Percentiles rank a stretch among this genome's conserved stretches.
Conservation (phyloP, 37 sponge, comb jelly and placozoan genomes). For the Halichondria panicea region DNA sequence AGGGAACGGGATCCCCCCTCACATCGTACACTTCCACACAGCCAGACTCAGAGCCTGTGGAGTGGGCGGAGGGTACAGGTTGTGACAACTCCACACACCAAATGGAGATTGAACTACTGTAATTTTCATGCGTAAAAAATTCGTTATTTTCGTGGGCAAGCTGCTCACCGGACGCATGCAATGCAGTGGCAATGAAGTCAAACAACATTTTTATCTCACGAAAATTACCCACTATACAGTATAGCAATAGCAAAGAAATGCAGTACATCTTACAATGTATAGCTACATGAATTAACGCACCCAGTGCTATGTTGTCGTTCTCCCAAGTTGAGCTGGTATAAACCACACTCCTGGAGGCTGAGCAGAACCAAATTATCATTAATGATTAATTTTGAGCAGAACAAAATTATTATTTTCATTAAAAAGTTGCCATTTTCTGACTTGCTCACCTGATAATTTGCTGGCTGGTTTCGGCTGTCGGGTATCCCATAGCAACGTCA, state of each 20-base stretch:
- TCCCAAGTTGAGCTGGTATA: background rate
- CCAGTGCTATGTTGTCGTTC: background rate
- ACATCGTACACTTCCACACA: constrained; percentile 21
- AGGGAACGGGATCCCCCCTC: constrained; percentile 5
- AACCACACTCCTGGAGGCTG: constrained; percentile 7
- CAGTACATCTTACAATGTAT: too few relatives aligned
- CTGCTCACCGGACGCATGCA: background rate
- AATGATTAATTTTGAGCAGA: too few relatives aligned
- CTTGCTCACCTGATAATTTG: constrained; percentile 23
- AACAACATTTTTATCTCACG: too few relatives aligned
- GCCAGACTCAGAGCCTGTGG: constrained; percentile 24
- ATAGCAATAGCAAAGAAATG: too few relatives aligned
- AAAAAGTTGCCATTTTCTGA: too few relatives aligned
- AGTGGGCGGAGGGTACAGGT: background rate
- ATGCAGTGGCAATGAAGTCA: background rate
- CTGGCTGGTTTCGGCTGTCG: constrained; percentile 25
- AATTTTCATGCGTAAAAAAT: too few relatives aligned
- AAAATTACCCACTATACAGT: too few relatives aligned
- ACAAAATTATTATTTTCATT: too few relatives aligned
- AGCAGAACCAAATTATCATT: background rate
- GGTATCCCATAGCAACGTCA: constrained; percentile 36
- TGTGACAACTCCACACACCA: background rate
- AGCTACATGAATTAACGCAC: too few relatives aligned
- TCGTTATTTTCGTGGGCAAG: too few relatives aligned
- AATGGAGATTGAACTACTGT: background rate